Evolutionary conservation across 1,140 invertebrate genomes (phyloP).

Genomic region (Drosophila santomea): DNA sequence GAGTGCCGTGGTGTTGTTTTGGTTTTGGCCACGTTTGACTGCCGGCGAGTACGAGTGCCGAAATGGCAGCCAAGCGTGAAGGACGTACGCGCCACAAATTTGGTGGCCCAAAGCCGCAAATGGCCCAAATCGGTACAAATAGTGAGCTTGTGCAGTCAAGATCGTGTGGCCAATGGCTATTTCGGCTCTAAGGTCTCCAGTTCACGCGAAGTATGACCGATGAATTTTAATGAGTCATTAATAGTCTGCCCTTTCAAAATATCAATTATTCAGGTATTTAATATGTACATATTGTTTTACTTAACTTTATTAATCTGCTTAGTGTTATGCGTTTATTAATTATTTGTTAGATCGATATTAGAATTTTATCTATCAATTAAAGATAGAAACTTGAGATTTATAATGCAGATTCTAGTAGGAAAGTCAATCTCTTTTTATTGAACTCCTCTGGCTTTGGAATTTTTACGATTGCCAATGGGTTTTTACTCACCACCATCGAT

Average conservation of each 20-base stretch:
- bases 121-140: constrained; percentile 18
- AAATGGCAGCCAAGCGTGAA: constrained; percentile 62
- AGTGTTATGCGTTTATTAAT: neutral
- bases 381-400: no score
- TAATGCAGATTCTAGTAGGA: no score
- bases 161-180: constrained; percentile 29
- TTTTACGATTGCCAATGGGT: constrained; percentile 13
- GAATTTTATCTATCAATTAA: no score
- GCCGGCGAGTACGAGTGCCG: constrained; percentile 46
- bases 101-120: constrained; percentile 56
- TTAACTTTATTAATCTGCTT: no score
- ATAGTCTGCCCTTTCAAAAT: neutral
- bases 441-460: neutral
- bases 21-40: constrained; percentile 32
- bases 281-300: no score
- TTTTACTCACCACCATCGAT: constrained; percentile 4
- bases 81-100: constrained; percentile 64
- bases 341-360: neutral
- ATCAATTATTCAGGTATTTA: no score
- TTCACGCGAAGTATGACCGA: constrained; percentile 19
- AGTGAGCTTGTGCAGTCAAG: constrained; percentile 4
- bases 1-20: constrained; percentile 18
- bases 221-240: constrained; percentile 26
- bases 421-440: no score
- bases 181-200: constrained; percentile 29